Evolutionary conservation across 2,113 vertebrate genomes (phyloP).

Genomic region (Hypanus sabinus): DNA sequence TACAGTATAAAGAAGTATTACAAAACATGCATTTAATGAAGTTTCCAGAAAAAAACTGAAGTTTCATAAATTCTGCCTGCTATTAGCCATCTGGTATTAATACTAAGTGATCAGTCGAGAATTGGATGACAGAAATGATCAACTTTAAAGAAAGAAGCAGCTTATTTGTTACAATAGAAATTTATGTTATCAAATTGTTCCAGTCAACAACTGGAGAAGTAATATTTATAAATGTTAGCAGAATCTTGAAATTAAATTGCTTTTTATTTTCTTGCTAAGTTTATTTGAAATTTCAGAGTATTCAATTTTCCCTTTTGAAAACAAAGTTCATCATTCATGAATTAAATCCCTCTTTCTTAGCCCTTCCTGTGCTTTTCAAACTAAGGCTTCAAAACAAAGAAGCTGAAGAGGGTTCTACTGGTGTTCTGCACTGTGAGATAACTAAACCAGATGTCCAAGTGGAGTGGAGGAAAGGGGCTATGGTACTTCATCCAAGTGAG

Average conservation of each 20-base stretch:
- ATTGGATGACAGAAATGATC: no score
- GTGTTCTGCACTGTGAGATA: constrained; percentile 49
- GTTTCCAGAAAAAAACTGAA: no score
- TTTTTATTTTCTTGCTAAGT: background rate
- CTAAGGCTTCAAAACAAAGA: constrained; percentile 46
- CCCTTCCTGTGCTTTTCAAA: constrained; percentile 49
- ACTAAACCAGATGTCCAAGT: constrained; percentile 45
- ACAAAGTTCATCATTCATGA: background rate
- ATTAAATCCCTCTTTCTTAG: constrained; percentile 44
- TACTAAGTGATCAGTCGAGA: no score
- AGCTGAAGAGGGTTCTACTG: constrained; percentile 49
- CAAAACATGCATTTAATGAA: no score
- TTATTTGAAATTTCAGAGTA: background rate
- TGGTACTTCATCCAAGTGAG: constrained; percentile 44
- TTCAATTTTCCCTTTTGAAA: no score
- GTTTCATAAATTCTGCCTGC: no score
- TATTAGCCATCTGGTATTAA: no score
- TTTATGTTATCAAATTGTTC: background rate
- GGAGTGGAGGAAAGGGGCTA: constrained; percentile 45
- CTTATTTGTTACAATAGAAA: background rate
- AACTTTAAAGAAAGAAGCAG: no score
- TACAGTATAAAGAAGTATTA: no score
- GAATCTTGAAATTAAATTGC: background rate
- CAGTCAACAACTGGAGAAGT: background rate
- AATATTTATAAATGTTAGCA: background rate